Conservation (phyloP, 2,888 invertebrate genomes). For the Ecdyonurus torrentis region DNA sequence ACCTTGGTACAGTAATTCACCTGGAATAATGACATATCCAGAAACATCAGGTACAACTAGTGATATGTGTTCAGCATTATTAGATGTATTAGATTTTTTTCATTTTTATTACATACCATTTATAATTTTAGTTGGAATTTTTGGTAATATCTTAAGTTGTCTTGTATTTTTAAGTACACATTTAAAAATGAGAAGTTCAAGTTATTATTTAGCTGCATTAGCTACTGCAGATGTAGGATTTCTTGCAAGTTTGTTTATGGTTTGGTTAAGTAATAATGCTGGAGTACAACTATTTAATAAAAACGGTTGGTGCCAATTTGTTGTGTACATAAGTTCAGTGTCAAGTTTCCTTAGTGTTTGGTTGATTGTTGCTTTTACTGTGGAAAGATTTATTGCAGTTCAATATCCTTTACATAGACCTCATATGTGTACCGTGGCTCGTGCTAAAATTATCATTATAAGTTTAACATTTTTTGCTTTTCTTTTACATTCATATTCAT, state of each 20-base stretch:
- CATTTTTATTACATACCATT: slow-evolving; percentile 40
- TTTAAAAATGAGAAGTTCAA: slow-evolving; percentile 40
- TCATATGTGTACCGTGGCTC: slow-evolving; percentile 39
- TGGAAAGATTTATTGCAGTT: slow-evolving; percentile 49
- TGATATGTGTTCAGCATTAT: slow-evolving; percentile 14
- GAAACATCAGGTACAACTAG: not conserved
- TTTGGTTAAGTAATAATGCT: slow-evolving; percentile 33
- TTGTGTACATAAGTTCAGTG: slow-evolving; percentile 33
- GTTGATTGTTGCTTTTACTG: slow-evolving; percentile 51
- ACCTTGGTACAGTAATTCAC: no score
- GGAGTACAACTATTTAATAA: slow-evolving; percentile 30
- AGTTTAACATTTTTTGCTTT: slow-evolving; percentile 28
- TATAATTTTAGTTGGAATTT: slow-evolving; percentile 37
- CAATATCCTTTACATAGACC: slow-evolving; percentile 41
- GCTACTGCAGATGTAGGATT: slow-evolving; percentile 42
- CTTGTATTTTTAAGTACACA: slow-evolving; percentile 41
- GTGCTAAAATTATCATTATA: slow-evolving; percentile 36
- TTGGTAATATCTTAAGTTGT: slow-evolving; percentile 41
- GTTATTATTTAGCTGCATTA: slow-evolving; percentile 43
- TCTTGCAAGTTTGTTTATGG: slow-evolving; percentile 33
- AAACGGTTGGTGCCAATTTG: slow-evolving; percentile 38
- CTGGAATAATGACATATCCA: no score
- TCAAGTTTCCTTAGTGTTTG: slow-evolving; percentile 48
- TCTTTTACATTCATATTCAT: slow-evolving; percentile 27
- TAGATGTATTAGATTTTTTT: slow-evolving; percentile 28